phyloP scores from a whole-genome alignment of 2,888 invertebrate genomes.

The Drosophila flavopinicola region DNA sequence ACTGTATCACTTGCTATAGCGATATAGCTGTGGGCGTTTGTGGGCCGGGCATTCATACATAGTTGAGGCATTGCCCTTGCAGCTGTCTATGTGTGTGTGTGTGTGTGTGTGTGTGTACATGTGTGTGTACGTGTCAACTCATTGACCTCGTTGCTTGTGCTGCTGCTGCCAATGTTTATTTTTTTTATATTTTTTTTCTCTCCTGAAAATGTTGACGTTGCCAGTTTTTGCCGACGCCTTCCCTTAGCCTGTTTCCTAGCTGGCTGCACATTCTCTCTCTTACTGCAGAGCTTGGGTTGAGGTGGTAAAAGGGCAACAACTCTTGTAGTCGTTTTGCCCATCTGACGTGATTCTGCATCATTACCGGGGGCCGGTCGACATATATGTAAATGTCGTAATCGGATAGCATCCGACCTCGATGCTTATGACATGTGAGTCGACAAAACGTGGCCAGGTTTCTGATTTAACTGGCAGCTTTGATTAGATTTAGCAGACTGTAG shows the following conservation, averaged over 20 bases:
- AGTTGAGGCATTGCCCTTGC: conserved; percentile 57
- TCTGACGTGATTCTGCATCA: conserved; percentile 42
- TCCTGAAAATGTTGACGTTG: conserved; percentile 47
- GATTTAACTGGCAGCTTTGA: conserved; percentile 28
- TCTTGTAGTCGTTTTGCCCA: conserved; percentile 18
- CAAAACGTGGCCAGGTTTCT: conserved; percentile 23
- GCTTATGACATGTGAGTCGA: conserved; percentile 43
- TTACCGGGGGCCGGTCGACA: conserved; percentile 26
- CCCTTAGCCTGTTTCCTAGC: conserved; percentile 23
- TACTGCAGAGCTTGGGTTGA: not conserved
- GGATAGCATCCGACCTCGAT: conserved; percentile 57
- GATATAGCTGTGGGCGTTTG: conserved; percentile 19
- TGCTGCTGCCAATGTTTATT: conserved; percentile 9
- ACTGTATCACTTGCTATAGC: conserved; percentile 64
- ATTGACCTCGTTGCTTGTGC: conserved; percentile 64
- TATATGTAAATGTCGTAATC: conserved; percentile 66
- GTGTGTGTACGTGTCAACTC: conserved; percentile 70
- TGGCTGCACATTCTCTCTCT: conserved; percentile 31
- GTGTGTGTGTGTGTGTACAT: conserved; percentile 9
- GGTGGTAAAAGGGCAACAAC: conserved; percentile 2
- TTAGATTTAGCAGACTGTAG: conserved; percentile 13
- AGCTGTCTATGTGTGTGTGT: conserved; percentile 17
- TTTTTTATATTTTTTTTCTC: conserved; percentile 25
- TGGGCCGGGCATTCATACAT: conserved; percentile 16
- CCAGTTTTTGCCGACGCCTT: conserved; percentile 27